Percentiles rank a stretch among this genome's conserved stretches.
Evolutionary conservation across 2,797 vertebrate genomes (phyloP).

Genomic region (Alauda arvensis): DNA sequence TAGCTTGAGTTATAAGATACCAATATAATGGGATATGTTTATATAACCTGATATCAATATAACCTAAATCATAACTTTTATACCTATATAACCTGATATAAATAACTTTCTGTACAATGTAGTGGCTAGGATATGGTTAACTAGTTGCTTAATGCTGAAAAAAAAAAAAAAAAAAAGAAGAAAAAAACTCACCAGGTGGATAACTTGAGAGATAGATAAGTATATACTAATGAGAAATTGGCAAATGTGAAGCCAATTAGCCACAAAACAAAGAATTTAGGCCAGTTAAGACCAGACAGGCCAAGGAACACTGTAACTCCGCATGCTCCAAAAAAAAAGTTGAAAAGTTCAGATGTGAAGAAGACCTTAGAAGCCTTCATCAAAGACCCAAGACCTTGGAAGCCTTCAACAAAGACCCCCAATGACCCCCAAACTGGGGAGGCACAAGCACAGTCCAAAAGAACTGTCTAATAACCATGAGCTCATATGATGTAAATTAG

Average conservation of each 20-base stretch:
- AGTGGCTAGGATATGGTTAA: not conserved
- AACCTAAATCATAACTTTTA: not conserved
- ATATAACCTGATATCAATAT: not conserved
- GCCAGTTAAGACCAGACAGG: not conserved
- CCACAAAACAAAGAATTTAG: not conserved
- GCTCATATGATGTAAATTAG: not conserved
- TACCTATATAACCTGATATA: not conserved
- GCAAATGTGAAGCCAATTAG: not conserved
- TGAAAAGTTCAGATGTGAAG: not conserved
- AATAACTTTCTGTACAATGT: not conserved
- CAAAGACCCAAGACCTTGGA: not conserved
- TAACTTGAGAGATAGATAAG: not conserved
- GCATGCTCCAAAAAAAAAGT: not conserved
- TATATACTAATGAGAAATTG: not conserved
- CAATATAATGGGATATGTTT: not conserved
- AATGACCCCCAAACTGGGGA: fast-evolving
- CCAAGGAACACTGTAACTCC: not conserved
- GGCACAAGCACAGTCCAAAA: not conserved
- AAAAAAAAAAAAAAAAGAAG: not conserved
- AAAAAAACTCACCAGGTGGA: not conserved
- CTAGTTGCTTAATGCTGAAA: not conserved
- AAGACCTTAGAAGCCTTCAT: not conserved
- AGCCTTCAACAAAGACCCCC: not conserved
- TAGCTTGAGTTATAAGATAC: not conserved
- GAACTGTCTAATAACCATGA: not conserved